Percentiles rank a stretch among this genome's conserved stretches.
These are phyloP conservation scores for Rhinolophus sinicus DNA, from an alignment of 2,113 vertebrate species.

Conservation along the genomic window DNA sequence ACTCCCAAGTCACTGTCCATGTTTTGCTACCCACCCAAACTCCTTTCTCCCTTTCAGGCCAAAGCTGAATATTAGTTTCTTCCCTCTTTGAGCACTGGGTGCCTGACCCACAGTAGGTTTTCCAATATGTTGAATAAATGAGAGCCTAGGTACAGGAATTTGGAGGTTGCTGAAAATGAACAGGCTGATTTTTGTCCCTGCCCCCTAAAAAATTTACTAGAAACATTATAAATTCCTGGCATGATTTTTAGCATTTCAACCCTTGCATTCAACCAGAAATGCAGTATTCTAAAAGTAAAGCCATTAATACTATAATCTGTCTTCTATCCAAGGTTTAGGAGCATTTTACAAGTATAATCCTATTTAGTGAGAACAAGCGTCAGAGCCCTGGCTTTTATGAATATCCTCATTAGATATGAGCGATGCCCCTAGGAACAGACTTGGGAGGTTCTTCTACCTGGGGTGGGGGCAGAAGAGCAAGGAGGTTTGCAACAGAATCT, in stretches of 20 bases:
- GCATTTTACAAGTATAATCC: conserved; percentile 57
- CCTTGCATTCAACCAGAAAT: conserved; percentile 35
- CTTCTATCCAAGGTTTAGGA: conserved; percentile 23
- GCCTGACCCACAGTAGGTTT: background rate
- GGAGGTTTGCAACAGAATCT: background rate
- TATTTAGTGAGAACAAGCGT: background rate
- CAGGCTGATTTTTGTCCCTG: background rate
- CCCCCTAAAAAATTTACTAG: background rate
- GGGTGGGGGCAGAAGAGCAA: background rate
- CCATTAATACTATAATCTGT: conserved; percentile 52
- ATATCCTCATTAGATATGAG: background rate
- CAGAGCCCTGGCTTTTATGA: conserved; percentile 1
- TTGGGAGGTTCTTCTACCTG: background rate
- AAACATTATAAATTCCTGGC: background rate
- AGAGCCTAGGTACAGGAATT: background rate
- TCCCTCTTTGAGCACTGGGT: background rate
- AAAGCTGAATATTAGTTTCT: background rate
- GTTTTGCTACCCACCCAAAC: background rate
- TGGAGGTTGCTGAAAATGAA: background rate
- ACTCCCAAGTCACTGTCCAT: too few relatives aligned
- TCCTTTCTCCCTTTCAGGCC: background rate
- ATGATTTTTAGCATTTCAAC: conserved; percentile 40
- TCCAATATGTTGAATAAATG: background rate
- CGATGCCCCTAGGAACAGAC: background rate
- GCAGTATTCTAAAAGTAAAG: conserved; percentile 44